Evolutionary conservation across 37 sponge, comb jelly and placozoan genomes (phyloP).

Genomic region (Aphrocallistes beatrix): DNA sequence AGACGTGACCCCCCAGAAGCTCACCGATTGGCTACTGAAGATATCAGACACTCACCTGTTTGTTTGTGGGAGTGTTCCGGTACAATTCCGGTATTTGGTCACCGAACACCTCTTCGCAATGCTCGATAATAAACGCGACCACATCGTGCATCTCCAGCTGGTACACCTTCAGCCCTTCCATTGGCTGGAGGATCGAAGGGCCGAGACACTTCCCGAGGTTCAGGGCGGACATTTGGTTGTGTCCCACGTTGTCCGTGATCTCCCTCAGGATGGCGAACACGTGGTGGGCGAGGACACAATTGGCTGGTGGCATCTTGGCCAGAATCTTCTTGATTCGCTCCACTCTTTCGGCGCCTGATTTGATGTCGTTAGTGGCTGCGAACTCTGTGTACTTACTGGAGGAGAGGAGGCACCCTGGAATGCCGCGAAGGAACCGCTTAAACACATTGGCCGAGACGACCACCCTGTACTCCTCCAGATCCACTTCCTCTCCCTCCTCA

Average conservation of each 20-base stretch:
- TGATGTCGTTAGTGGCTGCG: constrained; percentile 12
- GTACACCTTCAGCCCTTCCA: neutral
- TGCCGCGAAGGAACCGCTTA: neutral
- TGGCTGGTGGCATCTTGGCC: neutral
- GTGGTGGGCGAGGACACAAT: neutral
- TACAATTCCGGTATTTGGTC: neutral
- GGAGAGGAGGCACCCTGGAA: neutral
- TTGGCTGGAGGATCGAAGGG: neutral
- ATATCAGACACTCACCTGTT: neutral
- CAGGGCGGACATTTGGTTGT: neutral
- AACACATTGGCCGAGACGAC: neutral
- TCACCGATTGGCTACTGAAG: too few species aligned
- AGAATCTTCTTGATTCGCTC: neutral
- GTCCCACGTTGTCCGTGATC: neutral
- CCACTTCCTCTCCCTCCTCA: neutral
- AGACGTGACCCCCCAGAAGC: too few species aligned
- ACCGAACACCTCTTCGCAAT: neutral
- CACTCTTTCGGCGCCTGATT: neutral
- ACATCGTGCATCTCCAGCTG: constrained; percentile 9
- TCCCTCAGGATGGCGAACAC: neutral
- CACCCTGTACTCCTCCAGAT: neutral
- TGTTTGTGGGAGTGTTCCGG: neutral
- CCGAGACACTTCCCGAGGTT: neutral
- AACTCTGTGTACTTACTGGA: neutral
- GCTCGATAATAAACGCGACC: neutral